A percentile compares a stretch with the other conserved stretches of the same genome.
Conservation (phyloP, 2,888 invertebrate genomes). For the Dryomyza anilis region DNA sequence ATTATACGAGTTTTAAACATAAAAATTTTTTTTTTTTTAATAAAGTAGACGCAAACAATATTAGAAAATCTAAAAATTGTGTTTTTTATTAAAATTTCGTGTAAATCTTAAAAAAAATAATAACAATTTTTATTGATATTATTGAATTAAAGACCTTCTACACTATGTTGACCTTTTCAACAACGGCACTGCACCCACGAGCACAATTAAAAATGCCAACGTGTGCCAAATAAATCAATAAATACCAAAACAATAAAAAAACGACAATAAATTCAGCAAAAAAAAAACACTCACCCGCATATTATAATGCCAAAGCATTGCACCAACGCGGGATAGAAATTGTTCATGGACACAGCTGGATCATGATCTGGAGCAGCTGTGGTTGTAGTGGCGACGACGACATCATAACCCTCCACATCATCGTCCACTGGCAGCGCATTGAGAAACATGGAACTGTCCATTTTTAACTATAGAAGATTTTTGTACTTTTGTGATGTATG, state of each 20-base stretch:
- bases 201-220: too few species aligned
- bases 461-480: neutral
- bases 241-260: neutral
- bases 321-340: conserved; percentile 87
- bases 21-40: too few species aligned
- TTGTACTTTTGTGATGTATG: too few species aligned
- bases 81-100: too few species aligned
- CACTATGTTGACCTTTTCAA: too few species aligned
- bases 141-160: too few species aligned
- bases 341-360: conserved; percentile 66
- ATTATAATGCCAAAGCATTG: conserved; percentile 91
- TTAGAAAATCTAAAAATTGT: too few species aligned
- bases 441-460: conserved; percentile 10
- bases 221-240: neutral
- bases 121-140: too few species aligned
- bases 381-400: conserved; percentile 2
- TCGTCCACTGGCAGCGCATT: neutral
- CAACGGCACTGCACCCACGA: too few species aligned
- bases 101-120: too few species aligned
- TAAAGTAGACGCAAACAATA: too few species aligned
- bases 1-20: too few species aligned
- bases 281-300: conserved; percentile 74
- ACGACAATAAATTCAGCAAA: neutral
- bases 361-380: conserved; percentile 45
- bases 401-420: neutral